Percentiles rank a stretch among this genome's conserved stretches.
These are phyloP conservation scores for Umimayanthus chanpuru DNA, from an alignment of 92 coral and sea anemone species.

Conservation along the genomic window DNA sequence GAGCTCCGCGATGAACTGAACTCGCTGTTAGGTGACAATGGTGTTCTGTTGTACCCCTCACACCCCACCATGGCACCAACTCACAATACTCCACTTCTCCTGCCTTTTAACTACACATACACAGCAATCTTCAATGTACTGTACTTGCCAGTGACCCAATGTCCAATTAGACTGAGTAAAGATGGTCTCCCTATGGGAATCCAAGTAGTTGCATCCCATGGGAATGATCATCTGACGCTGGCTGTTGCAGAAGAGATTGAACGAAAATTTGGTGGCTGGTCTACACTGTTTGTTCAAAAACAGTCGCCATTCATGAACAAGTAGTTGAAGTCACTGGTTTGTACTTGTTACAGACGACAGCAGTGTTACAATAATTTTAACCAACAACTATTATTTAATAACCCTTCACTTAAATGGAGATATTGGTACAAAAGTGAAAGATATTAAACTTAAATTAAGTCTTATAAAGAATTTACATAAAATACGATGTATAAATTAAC, in stretches of 20 bases:
- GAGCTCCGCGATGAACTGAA: conserved; percentile 81
- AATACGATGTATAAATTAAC: too few relatives aligned
- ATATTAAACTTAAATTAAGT: too few relatives aligned
- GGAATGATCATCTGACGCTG: conserved; percentile 78
- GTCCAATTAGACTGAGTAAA: conserved; percentile 79
- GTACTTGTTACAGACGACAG: background rate
- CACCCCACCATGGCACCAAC: conserved; percentile 84
- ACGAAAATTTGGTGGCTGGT: conserved; percentile 88
- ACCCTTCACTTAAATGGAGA: too few relatives aligned
- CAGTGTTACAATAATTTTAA: too few relatives aligned
- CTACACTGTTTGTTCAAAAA: conserved; percentile 59
- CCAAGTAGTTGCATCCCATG: conserved; percentile 79
- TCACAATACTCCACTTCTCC: conserved; percentile 79
- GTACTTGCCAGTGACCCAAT: conserved; percentile 90
- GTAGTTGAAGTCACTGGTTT: background rate
- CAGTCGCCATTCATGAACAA: conserved; percentile 27
- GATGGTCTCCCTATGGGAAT: conserved; percentile 88
- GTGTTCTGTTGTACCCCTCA: conserved; percentile 85
- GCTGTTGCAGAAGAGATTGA: conserved; percentile 91
- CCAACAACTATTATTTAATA: too few relatives aligned
- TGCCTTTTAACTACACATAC: conserved; percentile 83
- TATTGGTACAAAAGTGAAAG: too few relatives aligned
- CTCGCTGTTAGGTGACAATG: conserved; percentile 82
- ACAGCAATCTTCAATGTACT: conserved; percentile 95
- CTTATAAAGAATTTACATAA: too few relatives aligned